Evolutionary conservation across 2,888 invertebrate species (phyloP).

Genomic region (Pomacea canaliculata): DNA sequence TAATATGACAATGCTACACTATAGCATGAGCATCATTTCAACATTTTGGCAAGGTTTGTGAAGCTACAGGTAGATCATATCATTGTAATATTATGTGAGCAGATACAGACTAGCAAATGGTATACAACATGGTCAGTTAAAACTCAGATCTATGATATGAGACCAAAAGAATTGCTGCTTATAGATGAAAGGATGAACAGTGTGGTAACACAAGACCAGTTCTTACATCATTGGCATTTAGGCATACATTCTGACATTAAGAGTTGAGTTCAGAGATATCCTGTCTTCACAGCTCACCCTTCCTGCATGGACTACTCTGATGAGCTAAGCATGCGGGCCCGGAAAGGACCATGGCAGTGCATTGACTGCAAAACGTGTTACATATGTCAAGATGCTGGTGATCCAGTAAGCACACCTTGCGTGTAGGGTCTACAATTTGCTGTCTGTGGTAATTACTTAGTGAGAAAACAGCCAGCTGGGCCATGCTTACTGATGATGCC

Average conservation of each 20-base stretch:
- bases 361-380: slow-evolving; percentile 90
- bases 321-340: slow-evolving; percentile 68
- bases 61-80: not conserved
- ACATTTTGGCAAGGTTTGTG: not conserved
- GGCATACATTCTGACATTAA: too few species aligned
- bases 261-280: too few species aligned
- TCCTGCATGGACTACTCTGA: slow-evolving; percentile 72
- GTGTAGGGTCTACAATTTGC: not conserved
- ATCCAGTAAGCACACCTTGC: slow-evolving; percentile 59
- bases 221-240: too few species aligned
- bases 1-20: not conserved
- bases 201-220: too few species aligned
- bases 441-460: not conserved
- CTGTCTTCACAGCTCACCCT: slow-evolving; percentile 70
- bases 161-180: too few species aligned
- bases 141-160: too few species aligned
- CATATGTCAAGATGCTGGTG: slow-evolving; percentile 80
- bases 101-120: too few species aligned
- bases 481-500: too few species aligned
- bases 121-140: too few species aligned
- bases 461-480: too few species aligned
- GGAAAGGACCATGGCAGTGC: slow-evolving; percentile 81
- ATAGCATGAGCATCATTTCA: not conserved
- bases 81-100: too few species aligned
- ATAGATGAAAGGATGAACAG: too few species aligned